These are phyloP conservation scores for Automeris io DNA, from an alignment of 2,888 invertebrate genomes.

Conservation along the genomic window DNA sequence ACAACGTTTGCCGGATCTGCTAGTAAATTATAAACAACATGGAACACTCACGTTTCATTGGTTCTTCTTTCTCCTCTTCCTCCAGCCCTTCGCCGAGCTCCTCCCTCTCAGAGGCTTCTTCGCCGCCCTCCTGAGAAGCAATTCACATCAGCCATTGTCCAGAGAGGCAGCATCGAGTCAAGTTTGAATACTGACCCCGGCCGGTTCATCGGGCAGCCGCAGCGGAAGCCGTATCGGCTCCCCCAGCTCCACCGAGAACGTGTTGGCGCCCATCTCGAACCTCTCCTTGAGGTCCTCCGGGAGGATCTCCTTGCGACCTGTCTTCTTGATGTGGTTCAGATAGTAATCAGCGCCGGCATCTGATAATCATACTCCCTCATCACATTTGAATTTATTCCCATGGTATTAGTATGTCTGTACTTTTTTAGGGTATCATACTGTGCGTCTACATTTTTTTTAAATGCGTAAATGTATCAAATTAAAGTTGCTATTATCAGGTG, in stretches of 20 bases:
- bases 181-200: constrained; percentile 35
- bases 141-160: not conserved
- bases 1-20: too few relatives aligned
- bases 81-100: constrained; percentile 36
- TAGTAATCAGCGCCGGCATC: constrained; percentile 64
- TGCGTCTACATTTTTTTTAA: too few relatives aligned
- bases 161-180: not conserved
- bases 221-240: constrained; percentile 49
- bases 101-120: constrained; percentile 35
- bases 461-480: too few relatives aligned
- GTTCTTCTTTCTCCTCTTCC: constrained; percentile 33
- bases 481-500: too few relatives aligned
- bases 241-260: constrained; percentile 56
- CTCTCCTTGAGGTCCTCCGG: constrained; percentile 57
- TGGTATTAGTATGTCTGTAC: too few relatives aligned
- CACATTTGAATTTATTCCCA: too few relatives aligned
- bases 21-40: too few relatives aligned
- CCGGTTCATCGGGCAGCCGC: constrained; percentile 48
- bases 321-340: constrained; percentile 52
- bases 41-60: constrained; percentile 49
- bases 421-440: too few relatives aligned
- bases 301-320: constrained; percentile 44
- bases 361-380: too few relatives aligned
- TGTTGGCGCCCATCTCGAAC: constrained; percentile 67
- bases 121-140: constrained; percentile 46